A percentile compares a stretch with the other conserved stretches of the same genome.
phyloP scores from a whole-genome alignment of 2,113 vertebrate species.

The Vicugna pacos region DNA sequence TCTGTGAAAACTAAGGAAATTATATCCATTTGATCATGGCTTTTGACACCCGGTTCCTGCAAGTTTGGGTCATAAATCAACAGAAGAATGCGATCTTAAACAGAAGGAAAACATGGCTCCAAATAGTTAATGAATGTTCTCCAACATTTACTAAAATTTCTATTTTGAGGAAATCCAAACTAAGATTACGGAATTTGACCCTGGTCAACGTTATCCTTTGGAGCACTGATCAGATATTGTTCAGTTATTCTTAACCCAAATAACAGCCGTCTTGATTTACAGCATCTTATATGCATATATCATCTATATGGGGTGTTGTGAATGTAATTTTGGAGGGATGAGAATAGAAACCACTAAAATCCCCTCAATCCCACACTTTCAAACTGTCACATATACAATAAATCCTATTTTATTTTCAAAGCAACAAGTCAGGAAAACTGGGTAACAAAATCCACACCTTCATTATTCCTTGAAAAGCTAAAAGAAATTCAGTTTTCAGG shows the following conservation, averaged over 20 bases:
- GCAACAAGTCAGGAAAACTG: constrained; percentile 4
- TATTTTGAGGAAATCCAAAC: constrained; percentile 61
- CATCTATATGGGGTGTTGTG: background rate
- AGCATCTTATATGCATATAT: background rate
- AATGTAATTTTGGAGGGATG: constrained; percentile 13
- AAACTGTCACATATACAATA: constrained; percentile 43
- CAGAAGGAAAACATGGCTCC: background rate
- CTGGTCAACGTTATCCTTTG: background rate
- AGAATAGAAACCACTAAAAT: constrained; percentile 38
- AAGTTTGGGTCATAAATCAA: constrained; percentile 56
- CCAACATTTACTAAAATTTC: constrained; percentile 48
- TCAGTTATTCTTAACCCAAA: constrained; percentile 12
- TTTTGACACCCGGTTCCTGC: constrained; percentile 51
- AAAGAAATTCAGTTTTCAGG: constrained; percentile 32
- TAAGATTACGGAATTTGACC: constrained; percentile 38
- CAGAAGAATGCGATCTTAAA: constrained; percentile 47
- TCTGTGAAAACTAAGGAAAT: constrained; percentile 61
- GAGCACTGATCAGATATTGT: background rate
- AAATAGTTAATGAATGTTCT: constrained; percentile 9
- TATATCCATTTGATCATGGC: background rate
- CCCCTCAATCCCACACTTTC: constrained; percentile 40
- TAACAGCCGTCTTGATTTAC: background rate
- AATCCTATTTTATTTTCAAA: constrained; percentile 59
- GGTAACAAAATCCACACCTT: background rate
- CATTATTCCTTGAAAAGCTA: constrained; percentile 52